Evolutionary conservation across 2,888 invertebrate species (phyloP).

Genomic region (Pandemis cinnamomeana): DNA sequence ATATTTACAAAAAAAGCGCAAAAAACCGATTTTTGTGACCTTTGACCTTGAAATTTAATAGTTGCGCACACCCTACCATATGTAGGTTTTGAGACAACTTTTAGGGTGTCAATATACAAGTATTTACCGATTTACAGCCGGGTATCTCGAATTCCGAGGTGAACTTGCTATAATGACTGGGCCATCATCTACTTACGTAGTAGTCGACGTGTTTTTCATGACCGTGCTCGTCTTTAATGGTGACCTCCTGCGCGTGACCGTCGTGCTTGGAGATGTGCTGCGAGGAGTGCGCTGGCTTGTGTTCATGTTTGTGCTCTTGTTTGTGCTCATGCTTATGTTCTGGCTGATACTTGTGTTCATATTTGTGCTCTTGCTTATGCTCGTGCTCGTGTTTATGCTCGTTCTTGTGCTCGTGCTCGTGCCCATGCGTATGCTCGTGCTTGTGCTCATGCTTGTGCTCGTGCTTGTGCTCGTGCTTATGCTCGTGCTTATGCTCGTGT

Average conservation of each 20-base stretch:
- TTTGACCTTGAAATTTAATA: no score
- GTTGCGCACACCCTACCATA: no score
- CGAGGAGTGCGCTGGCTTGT: conserved; percentile 52
- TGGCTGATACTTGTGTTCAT: conserved; percentile 24
- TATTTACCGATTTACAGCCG: no score
- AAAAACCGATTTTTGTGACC: no score
- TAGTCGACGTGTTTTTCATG: conserved; percentile 48
- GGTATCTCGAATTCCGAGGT: no score
- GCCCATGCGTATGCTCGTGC: background rate
- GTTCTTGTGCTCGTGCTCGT: conserved; percentile 54
- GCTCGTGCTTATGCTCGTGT: conserved; percentile 8
- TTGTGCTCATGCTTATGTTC: conserved; percentile 29
- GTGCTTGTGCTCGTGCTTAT: conserved; percentile 12
- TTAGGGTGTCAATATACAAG: no score
- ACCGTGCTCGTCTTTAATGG: conserved; percentile 43
- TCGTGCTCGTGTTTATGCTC: conserved; percentile 16
- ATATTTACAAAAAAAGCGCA: no score
- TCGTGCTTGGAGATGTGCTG: conserved; percentile 54
- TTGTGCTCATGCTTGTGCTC: conserved; percentile 4
- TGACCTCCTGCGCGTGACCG: conserved; percentile 51
- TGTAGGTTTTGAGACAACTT: no score
- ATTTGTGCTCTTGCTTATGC: conserved; percentile 6
- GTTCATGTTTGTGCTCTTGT: conserved; percentile 9
- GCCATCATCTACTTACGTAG: conserved; percentile 47
- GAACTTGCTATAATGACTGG: no score